Conservation (phyloP, 1,140 invertebrate genomes). For the Halictus rubicundus region DNA sequence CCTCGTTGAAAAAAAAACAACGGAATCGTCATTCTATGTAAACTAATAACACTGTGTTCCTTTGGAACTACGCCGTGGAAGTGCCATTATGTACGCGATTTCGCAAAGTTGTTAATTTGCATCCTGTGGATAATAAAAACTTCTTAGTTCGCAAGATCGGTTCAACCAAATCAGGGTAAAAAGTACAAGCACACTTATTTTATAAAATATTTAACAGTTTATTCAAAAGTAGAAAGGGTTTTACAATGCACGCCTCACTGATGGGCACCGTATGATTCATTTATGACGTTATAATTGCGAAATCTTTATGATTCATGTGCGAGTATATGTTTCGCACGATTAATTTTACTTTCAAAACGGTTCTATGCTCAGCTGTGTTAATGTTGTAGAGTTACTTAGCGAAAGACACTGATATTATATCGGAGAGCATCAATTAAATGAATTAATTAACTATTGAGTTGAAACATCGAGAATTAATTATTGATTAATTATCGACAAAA, state of each 20-base stretch:
- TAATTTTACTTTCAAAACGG: constrained; percentile 63
- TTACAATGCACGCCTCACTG: background rate
- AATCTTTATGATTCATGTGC: constrained; percentile 53
- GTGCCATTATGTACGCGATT: background rate
- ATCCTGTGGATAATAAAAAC: background rate
- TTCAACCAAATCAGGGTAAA: background rate
- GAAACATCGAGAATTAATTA: too few species aligned
- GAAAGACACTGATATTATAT: background rate
- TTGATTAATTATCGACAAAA: too few species aligned
- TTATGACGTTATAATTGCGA: constrained; percentile 59
- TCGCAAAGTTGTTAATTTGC: too few species aligned
- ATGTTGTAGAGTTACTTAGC: background rate
- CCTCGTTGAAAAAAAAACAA: constrained; percentile 14
- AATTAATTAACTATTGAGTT: too few species aligned
- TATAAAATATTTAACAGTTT: too few species aligned
- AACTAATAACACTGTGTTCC: background rate
- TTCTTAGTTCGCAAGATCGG: background rate
- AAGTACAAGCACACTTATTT: too few species aligned
- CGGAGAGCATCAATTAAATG: background rate
- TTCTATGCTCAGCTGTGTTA: constrained; percentile 48
- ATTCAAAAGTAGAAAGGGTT: background rate
- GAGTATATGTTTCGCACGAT: constrained; percentile 55
- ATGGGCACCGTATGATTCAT: constrained; percentile 40
- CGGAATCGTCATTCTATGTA: constrained; percentile 24
- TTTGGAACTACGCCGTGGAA: too few species aligned